A percentile compares a stretch with the other conserved stretches of the same genome.
phyloP scores from a whole-genome alignment of 2,113 vertebrate species.

The Saimiri boliviensis region DNA sequence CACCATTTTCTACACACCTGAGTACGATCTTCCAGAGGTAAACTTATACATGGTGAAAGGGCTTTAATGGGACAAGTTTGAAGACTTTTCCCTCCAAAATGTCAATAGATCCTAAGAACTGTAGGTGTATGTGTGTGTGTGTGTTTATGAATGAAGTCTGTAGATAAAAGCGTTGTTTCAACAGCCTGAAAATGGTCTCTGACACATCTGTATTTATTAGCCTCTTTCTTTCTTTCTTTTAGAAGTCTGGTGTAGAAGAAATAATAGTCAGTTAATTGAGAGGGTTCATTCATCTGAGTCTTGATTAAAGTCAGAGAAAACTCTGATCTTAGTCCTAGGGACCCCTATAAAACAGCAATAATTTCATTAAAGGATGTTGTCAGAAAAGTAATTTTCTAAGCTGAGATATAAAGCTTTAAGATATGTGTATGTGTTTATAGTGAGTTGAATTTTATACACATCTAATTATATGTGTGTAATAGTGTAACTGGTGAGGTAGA shows the following conservation, averaged over 20 bases:
- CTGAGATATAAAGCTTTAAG: background rate
- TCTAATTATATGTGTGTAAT: background rate
- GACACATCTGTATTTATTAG: background rate
- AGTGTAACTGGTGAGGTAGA: background rate
- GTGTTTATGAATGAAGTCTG: background rate
- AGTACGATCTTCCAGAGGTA: background rate
- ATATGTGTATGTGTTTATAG: background rate
- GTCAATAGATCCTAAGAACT: background rate
- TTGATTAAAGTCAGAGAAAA: background rate
- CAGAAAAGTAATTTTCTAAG: slow-evolving; percentile 3
- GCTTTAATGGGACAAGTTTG: background rate
- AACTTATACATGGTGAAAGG: background rate
- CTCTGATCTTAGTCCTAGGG: background rate
- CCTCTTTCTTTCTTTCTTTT: background rate
- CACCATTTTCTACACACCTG: background rate
- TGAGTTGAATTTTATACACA: slow-evolving; percentile 18
- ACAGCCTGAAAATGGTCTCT: background rate
- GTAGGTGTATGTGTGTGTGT: background rate
- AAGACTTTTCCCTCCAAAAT: background rate
- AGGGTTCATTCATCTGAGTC: background rate
- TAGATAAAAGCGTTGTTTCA: background rate
- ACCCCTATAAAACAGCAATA: background rate
- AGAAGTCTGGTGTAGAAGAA: background rate
- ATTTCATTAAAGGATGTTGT: background rate
- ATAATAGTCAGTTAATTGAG: background rate